Base-by-base conservation (phyloP, 2,888 invertebrate genomes). In the Cheilosia impressa region DNA sequence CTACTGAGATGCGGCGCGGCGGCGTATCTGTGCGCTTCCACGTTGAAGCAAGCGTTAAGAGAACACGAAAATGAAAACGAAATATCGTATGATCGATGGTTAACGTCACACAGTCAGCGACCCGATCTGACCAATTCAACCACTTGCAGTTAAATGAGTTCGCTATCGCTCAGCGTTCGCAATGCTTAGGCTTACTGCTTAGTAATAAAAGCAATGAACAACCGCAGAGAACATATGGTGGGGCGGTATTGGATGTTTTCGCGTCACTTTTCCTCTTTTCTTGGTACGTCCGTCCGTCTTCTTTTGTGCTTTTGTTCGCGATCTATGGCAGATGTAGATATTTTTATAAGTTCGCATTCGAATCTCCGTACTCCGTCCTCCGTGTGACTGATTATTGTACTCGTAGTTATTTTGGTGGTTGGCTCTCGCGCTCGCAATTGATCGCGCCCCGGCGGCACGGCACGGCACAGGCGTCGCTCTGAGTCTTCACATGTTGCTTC, bases 21-120 rank as follows among this genome's bases (percentile, higher is more conserved):
- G 31, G 31, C 57, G 84, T 84, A 71, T 53, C 34, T 43, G 41
- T 55, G 13, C 71, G 43, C 52, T 75, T 69, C 62, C 62, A 68
- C 63, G 57, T 62, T 78, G 22, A 22, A 66, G 60, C 5, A 31
- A 80, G 17, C 52, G 68, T 78, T 83, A 62, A 73, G 65, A 75
- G 65, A 75, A 75, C 66, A 66, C 60, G 43, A 66, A 76, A 58
- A 76, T 63, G 47, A 73, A 72, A 55, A 65, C 57, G 24, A 75
- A 65, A 79, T 55, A 76, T 81, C 84, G 84, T 85, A 85, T 81
- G 85, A 85, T 81, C 72, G 76, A 85, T 84, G 19, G 47, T 57
- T 13, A 57, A 34, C 62, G 80, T 65, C 84, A 84, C 57, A 53
- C 65, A 80, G 55, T 78, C 77, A 80, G 27, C 84, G 84, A 80